Evolutionary conservation across 2,113 vertebrate genomes (phyloP).

Genomic region (Syngnathus scovelli): DNA sequence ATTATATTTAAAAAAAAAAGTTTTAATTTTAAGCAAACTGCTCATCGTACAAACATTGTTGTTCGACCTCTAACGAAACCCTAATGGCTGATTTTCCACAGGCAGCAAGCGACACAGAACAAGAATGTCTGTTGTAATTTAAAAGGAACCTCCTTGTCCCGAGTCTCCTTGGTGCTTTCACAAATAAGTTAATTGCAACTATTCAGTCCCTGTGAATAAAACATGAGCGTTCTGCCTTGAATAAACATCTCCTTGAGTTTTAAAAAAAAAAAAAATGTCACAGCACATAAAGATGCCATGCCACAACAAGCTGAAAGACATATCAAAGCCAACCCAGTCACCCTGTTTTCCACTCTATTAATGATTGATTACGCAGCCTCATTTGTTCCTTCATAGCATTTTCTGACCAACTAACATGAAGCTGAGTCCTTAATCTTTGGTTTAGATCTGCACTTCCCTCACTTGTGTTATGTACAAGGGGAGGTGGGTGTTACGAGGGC

Average conservation of each 20-base stretch:
- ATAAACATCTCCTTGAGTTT: slow-evolving; percentile 36
- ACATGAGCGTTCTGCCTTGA: slow-evolving; percentile 43
- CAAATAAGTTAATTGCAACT: slow-evolving; percentile 11
- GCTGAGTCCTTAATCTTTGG: slow-evolving; percentile 37
- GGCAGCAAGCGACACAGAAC: slow-evolving; percentile 5
- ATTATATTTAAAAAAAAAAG: too few relatives aligned
- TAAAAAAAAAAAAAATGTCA: slow-evolving; percentile 12
- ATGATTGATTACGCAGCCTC: neutral
- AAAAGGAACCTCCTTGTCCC: slow-evolving; percentile 27
- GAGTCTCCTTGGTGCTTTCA: slow-evolving; percentile 30
- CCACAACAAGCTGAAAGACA: slow-evolving; percentile 21
- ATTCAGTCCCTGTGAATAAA: slow-evolving; percentile 35
- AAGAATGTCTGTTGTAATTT: slow-evolving; percentile 28
- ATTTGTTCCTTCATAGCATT: slow-evolving; percentile 5
- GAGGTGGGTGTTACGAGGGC: slow-evolving; percentile 51
- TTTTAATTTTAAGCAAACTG: neutral
- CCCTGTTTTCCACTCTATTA: slow-evolving; percentile 12
- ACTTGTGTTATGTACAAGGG: slow-evolving; percentile 30
- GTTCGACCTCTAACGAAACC: slow-evolving; percentile 17
- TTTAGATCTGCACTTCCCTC: slow-evolving; percentile 32
- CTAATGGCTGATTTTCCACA: slow-evolving; percentile 11
- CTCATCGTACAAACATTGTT: slow-evolving; percentile 13
- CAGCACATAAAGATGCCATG: slow-evolving; percentile 26
- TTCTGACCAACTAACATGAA: slow-evolving; percentile 22
- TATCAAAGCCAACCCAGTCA: slow-evolving; percentile 5